These are phyloP conservation scores for Tenualosa ilisha DNA, from an alignment of 2,797 vertebrate genomes.

Conservation along the genomic window DNA sequence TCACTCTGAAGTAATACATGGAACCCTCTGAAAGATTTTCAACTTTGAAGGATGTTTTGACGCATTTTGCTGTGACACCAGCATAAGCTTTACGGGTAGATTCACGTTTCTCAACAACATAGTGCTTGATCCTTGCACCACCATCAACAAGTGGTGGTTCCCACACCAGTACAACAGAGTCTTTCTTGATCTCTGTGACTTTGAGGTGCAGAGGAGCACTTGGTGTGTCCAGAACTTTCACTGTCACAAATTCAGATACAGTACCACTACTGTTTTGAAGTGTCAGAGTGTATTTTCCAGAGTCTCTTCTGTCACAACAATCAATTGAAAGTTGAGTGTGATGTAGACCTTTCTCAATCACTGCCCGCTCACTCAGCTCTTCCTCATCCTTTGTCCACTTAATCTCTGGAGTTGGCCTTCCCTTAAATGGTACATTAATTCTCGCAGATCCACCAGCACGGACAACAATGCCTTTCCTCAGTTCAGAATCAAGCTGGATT, in stretches of 20 bases:
- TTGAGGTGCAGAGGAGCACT: constrained; percentile 87
- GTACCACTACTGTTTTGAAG: constrained; percentile 92
- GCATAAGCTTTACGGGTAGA: constrained; percentile 96
- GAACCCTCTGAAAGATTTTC: constrained; percentile 93
- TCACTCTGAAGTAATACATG: constrained; percentile 98
- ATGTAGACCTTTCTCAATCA: constrained; percentile 86
- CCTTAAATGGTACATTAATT: constrained; percentile 93
- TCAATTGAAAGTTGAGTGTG: constrained; percentile 95
- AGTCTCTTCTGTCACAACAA: constrained; percentile 92
- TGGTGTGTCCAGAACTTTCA: constrained; percentile 96
- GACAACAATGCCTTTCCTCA: constrained; percentile 91
- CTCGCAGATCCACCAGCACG: constrained; percentile 92
- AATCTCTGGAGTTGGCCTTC: constrained; percentile 91
- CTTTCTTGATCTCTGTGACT: constrained; percentile 90
- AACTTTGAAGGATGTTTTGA: constrained; percentile 90
- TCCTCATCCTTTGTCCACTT: constrained; percentile 93
- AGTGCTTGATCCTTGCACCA: constrained; percentile 95
- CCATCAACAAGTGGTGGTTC: constrained; percentile 92
- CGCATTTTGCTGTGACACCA: constrained; percentile 90
- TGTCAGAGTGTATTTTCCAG: constrained; percentile 90
- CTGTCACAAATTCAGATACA: constrained; percentile 88
- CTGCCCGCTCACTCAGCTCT: constrained; percentile 85
- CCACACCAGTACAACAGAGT: constrained; percentile 88
- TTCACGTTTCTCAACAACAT: constrained; percentile 96
- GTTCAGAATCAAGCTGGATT: constrained; percentile 92